A percentile compares a stretch with the other conserved stretches of the same genome.
phyloP scores from a whole-genome alignment of 2,113 vertebrate genomes.

The Setophaga petechia region DNA sequence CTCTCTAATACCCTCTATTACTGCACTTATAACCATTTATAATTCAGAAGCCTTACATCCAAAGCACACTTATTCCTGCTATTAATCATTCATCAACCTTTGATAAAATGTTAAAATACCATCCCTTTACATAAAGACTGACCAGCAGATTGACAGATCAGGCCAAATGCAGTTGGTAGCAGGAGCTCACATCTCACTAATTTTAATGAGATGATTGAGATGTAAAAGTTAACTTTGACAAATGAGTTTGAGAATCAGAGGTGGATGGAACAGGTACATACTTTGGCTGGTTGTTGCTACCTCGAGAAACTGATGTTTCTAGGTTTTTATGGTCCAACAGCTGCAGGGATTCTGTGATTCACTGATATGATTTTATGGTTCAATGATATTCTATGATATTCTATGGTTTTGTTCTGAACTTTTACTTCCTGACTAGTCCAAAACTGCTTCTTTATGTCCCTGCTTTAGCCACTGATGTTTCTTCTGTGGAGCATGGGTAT shows the following conservation, averaged over 20 bases:
- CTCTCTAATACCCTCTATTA: not conserved
- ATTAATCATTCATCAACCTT: slow-evolving; percentile 14
- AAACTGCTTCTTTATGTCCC: not conserved
- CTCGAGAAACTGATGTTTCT: not conserved
- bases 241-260: not conserved
- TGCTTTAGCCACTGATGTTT: not conserved
- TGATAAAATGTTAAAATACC: not conserved
- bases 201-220: not conserved
- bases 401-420: not conserved
- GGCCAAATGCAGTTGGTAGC: not conserved
- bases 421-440: not conserved
- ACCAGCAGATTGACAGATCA: not conserved
- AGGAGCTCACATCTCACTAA: not conserved
- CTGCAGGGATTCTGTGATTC: not conserved
- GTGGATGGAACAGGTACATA: not conserved
- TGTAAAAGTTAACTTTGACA: not conserved
- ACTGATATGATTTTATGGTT: not conserved
- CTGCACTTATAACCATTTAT: not conserved
- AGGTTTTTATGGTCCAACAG: not conserved
- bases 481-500: not conserved
- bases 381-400: too few relatives aligned
- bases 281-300: not conserved
- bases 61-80: not conserved
- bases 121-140: not conserved
- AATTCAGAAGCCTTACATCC: not conserved